Evolutionary conservation across 2,113 vertebrate species (phyloP), one percentile per base, ranked within the genome.

Genomic region (Orcinus orca): DNA sequence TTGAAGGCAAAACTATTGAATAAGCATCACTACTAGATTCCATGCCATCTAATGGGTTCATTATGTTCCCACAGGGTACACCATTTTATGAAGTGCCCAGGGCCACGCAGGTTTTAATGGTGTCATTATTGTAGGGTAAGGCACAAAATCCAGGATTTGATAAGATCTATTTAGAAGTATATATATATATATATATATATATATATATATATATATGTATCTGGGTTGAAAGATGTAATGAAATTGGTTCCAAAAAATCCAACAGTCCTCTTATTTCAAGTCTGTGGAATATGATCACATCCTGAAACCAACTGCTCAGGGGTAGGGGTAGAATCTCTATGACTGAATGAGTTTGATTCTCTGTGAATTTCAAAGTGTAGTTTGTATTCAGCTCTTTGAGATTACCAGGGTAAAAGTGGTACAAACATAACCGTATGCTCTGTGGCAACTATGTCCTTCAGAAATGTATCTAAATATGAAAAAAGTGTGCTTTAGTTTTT

Each of bases 21-120:
- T 18, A 41, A 71, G 2, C 21, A 71, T 0, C 12, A 10, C 6
- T 71, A 58, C 5, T 33, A 47, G 71, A 20, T 29, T 63, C 7
- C 13, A 41, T 2, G 13, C 1, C 77, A 82, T 8, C 20, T 31
- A 21, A 53, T 44, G 18, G 31, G 15, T 23, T 68, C 29, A 26
- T 3, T 3, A 2, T 13, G 14, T 13, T 68, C 55, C 15, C 67
- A n/a, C 0, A 13, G 33, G 5, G 21, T 26, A n/a, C 14, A 26
- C 15, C 17, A 25, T 70, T 85, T 70, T 44, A 9, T 38, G 8
- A 87, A 38, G 6, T 29, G 53, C 33, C 15, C 15, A 71, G 33
- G n/a, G 29, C 33, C 38, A 58, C 4, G 0, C 31, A 41, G 47
- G 1, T 20, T 36, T 62, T 68, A 68, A 74, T 7, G 20, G 21